Conservation (phyloP, 2,797 vertebrate genomes). For the Neosalanx taihuensis region DNA sequence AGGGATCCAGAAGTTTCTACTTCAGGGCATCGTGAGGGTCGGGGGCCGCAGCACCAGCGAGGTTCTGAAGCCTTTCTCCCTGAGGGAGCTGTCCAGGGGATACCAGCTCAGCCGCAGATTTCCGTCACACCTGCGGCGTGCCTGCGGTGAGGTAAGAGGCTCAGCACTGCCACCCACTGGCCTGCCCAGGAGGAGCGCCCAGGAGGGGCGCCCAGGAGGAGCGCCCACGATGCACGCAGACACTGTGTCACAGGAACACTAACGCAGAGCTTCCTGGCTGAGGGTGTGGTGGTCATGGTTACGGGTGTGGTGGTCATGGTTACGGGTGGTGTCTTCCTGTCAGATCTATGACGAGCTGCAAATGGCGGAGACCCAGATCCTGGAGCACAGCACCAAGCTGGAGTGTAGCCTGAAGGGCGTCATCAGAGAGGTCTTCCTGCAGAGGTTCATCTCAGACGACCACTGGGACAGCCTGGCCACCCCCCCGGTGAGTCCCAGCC, state of each 20-base stretch:
- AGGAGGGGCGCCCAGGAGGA: too few relatives aligned
- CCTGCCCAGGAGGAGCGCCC: too few relatives aligned
- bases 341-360: slow-evolving; percentile 75
- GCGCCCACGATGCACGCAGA: too few relatives aligned
- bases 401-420: slow-evolving; percentile 76
- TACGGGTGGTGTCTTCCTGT: not conserved
- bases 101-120: slow-evolving; percentile 48
- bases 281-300: not conserved
- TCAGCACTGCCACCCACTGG: too few relatives aligned
- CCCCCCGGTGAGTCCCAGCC: slow-evolving; percentile 54
- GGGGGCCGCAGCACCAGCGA: slow-evolving; percentile 90
- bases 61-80: slow-evolving; percentile 78
- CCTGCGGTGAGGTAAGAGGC: slow-evolving; percentile 69
- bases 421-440: slow-evolving; percentile 71
- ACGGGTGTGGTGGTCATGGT: not conserved
- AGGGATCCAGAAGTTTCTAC: slow-evolving; percentile 83
- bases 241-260: not conserved
- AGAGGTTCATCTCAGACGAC: slow-evolving; percentile 60
- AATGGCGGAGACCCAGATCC: slow-evolving; percentile 58
- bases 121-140: slow-evolving; percentile 66
- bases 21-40: slow-evolving; percentile 81
- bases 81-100: slow-evolving; percentile 75
- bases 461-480: slow-evolving; percentile 78
- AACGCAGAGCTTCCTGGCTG: not conserved
- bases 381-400: slow-evolving; percentile 54